Evolutionary conservation across 1,140 invertebrate species (phyloP).

Genomic region (Grapholita molesta): DNA sequence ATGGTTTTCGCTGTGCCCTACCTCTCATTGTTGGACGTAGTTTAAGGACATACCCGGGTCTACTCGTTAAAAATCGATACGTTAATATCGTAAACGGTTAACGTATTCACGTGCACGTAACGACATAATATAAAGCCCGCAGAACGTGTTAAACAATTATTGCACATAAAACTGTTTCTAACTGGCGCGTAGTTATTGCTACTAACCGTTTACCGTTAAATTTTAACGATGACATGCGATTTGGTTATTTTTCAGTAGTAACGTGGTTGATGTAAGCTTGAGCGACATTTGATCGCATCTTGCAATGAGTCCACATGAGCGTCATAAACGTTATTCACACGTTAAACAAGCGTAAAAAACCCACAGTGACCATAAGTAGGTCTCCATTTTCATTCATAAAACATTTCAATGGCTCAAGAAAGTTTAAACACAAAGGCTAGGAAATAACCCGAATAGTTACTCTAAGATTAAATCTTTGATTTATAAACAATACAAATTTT

Average conservation of each 20-base stretch:
- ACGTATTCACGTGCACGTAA: constrained; percentile 51
- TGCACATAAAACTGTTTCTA: constrained; percentile 44
- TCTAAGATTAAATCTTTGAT: too few relatives aligned
- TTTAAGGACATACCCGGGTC: neutral
- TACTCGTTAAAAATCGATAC: constrained; percentile 8
- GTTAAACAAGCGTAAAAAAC: too few relatives aligned
- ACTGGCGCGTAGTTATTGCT: constrained; percentile 33
- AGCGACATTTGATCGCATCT: neutral
- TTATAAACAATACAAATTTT: too few relatives aligned
- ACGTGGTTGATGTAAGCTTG: neutral
- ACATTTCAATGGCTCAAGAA: too few relatives aligned
- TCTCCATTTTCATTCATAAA: too few relatives aligned
- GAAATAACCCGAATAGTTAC: too few relatives aligned
- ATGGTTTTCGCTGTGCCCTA: too few relatives aligned
- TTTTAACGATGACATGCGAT: constrained; percentile 48
- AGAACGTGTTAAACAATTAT: constrained; percentile 45
- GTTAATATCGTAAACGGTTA: constrained; percentile 32
- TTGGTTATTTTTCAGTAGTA: constrained; percentile 29
- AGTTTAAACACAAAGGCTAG: too few relatives aligned
- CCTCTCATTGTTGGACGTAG: neutral
- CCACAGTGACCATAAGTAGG: too few relatives aligned
- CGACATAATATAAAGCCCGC: constrained; percentile 28
- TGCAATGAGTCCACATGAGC: neutral
- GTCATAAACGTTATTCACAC: neutral
- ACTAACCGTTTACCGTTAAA: constrained; percentile 47